phyloP scores from a whole-genome alignment of 2,113 vertebrate genomes.

The Amazona vittata region DNA sequence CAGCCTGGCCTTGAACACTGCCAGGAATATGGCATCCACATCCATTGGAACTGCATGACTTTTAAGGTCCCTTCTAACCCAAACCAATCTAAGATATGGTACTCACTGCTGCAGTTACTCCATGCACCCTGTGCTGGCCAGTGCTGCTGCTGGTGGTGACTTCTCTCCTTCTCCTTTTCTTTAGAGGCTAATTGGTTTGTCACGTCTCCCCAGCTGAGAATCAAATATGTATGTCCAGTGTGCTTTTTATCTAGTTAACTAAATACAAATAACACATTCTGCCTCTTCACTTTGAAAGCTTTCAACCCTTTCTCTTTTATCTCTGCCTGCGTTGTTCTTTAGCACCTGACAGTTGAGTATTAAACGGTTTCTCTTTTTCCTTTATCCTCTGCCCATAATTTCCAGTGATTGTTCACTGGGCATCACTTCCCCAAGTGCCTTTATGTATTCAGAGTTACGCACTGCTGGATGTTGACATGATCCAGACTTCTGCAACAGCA shows the following conservation, averaged over 20 bases:
- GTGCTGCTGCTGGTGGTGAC: background rate
- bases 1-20: background rate
- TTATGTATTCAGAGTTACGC: background rate
- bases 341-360: conserved; percentile 45
- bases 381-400: conserved; percentile 27
- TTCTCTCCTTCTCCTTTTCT: background rate
- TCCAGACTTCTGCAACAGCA: background rate
- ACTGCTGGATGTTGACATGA: background rate
- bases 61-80: background rate
- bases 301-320: conserved; percentile 58
- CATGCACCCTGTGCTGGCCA: fast-evolving
- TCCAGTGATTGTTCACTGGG: background rate
- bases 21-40: background rate
- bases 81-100: background rate
- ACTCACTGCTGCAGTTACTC: no score
- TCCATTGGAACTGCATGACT: background rate
- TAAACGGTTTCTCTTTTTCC: conserved; percentile 15
- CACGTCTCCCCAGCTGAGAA: background rate
- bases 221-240: conserved; percentile 27
- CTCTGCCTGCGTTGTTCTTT: conserved; percentile 48
- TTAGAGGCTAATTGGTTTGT: background rate
- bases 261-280: conserved; percentile 39
- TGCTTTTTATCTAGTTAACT: conserved; percentile 50
- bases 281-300: conserved; percentile 36
- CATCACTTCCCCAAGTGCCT: background rate